Evolutionary conservation across 1,140 invertebrate genomes (phyloP).

Genomic region (Micrasema longulum): DNA sequence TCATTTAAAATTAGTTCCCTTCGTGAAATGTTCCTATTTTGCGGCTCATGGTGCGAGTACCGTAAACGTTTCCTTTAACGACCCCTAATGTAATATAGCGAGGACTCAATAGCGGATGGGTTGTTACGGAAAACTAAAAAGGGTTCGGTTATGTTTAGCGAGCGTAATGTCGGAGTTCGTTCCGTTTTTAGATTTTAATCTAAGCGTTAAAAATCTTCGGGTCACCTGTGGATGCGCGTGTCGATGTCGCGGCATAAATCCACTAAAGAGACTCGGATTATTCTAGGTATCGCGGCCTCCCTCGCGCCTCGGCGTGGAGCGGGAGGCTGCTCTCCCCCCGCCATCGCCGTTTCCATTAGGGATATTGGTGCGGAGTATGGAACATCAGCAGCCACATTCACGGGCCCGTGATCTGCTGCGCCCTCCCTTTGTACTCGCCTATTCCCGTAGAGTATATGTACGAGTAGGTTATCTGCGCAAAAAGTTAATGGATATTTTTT

Average conservation of each 20-base stretch:
- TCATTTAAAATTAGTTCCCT: background rate
- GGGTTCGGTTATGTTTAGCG: background rate
- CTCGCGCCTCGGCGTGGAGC: background rate
- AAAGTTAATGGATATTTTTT: slow-evolving; percentile 21
- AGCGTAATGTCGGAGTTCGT: background rate
- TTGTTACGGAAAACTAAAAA: background rate
- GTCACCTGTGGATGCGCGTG: background rate
- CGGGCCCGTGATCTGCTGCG: too few relatives aligned
- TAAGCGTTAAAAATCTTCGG: background rate
- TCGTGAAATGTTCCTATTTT: slow-evolving; percentile 1
- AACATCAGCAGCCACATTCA: too few relatives aligned
- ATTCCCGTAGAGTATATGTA: background rate
- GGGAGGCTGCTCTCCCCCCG: background rate
- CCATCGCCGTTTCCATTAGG: background rate
- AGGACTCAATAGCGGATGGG: slow-evolving; percentile 13
- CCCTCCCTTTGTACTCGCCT: background rate
- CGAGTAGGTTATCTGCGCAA: slow-evolving; percentile 1
- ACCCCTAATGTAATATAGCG: slow-evolving; percentile 5
- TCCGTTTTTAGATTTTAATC: background rate
- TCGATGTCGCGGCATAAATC: background rate
- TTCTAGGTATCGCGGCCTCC: too few relatives aligned
- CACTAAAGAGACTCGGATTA: background rate
- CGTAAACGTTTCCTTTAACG: slow-evolving; percentile 15
- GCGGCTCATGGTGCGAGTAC: background rate
- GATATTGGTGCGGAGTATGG: background rate